These are phyloP conservation scores for Elysia crispata DNA, from an alignment of 2,888 invertebrate species.

Conservation along the genomic window DNA sequence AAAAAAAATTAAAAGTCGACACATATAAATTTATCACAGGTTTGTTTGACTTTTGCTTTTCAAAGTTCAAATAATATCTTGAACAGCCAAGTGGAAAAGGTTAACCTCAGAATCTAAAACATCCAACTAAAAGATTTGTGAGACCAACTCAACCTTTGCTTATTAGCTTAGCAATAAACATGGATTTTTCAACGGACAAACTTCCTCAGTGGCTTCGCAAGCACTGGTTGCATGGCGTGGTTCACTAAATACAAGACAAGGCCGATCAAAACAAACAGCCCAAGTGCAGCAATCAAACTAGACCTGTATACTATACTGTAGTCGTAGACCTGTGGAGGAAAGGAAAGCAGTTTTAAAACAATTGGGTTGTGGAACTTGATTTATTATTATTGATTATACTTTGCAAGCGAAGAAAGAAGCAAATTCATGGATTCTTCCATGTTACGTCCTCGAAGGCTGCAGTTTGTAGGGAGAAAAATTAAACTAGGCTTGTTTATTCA, in stretches of 20 bases:
- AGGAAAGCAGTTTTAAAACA: neutral
- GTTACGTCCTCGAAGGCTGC: conserved; percentile 52
- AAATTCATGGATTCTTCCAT: no score
- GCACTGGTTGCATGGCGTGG: conserved; percentile 53
- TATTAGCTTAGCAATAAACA: neutral
- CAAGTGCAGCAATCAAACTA: conserved; percentile 51
- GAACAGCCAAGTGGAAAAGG: no score
- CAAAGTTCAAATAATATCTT: no score
- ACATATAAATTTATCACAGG: no score
- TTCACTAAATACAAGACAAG: conserved; percentile 48
- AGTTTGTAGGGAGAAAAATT: conserved; percentile 52
- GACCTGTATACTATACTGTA: conserved; percentile 55
- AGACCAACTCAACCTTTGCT: no score
- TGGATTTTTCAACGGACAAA: conserved; percentile 5
- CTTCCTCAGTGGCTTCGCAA: conserved; percentile 53
- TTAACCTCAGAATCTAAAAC: no score
- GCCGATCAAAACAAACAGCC: conserved; percentile 51
- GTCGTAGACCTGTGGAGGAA: conserved; percentile 53
- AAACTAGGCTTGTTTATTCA: conserved; percentile 53
- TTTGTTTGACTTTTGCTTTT: no score
- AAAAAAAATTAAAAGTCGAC: no score
- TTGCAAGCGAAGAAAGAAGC: no score
- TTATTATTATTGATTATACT: no score
- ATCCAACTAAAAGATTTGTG: no score
- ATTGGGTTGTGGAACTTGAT: no score